Evolutionary conservation across 2,888 invertebrate species (phyloP), one percentile per base, ranked within the genome.

Genomic region (Machimus atricapillus): DNA sequence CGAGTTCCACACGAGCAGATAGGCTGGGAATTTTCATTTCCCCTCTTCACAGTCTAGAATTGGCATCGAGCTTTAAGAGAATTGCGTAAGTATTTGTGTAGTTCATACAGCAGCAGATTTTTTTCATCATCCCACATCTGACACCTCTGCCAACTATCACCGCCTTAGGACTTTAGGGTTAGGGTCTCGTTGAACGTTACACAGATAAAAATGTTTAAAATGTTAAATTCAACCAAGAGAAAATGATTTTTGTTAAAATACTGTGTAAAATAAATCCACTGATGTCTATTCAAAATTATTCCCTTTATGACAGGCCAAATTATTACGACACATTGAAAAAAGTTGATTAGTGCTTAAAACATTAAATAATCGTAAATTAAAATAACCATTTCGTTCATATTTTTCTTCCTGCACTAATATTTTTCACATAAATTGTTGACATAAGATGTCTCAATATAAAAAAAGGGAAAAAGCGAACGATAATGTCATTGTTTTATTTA

Each of bases 51-150:
- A 66, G 27, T 23, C 58, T 19, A 58, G 34, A 58, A n/a, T 83
- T 66, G 56, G 81, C 40, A 56, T 3, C n/a, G 81, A 31, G 52
- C 31, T 81, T 81, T 52, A 56, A 19, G 56, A 19, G 46, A 52
- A 81, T 52, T 83, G 82, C 34, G 82, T 83, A 83, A 83, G 82
- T 83, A 83, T 83, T 19, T 23, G 66, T 66, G 8, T 66, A 19
- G 9, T 23, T 16, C 7, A 2, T 9, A 27, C 23, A 12, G 1
- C 66, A n/a, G 23, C 9, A 19, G 2, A 66, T 66, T 56, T 7
- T 5, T 19, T 8, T 23, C 23, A 66, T 19, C 23, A 6, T 66
- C 27, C 23, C 23, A 7, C 66, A 12, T 12, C 66, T 66, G 23
- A 66, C 23, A 66, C 27, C 12, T 23, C 23, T 66, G 8, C 23